A percentile compares a stretch with the other conserved stretches of the same genome.
Conservation (phyloP, 2,113 vertebrate genomes). For the Oryzias curvinotus region DNA sequence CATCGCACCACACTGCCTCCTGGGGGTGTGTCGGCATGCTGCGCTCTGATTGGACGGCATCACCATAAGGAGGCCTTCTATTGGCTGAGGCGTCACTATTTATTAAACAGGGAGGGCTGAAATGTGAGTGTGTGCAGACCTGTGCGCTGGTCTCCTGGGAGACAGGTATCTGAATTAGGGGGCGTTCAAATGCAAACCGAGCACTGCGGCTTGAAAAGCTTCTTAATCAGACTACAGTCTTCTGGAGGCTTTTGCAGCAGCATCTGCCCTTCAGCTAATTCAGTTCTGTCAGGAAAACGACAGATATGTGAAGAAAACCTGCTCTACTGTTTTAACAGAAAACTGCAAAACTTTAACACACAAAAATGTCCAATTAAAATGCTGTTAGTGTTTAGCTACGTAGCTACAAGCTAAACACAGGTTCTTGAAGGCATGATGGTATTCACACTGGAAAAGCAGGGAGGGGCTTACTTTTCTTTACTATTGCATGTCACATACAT, state of each 20-base stretch:
- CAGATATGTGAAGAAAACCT: too few species aligned
- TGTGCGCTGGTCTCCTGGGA: slow-evolving; percentile 62
- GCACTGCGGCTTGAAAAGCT: slow-evolving; percentile 53
- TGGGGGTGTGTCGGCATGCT: slow-evolving; percentile 64
- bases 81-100: slow-evolving; percentile 43
- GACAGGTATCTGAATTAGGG: slow-evolving; percentile 65
- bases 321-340: not conserved
- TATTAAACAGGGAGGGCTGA: slow-evolving; percentile 14
- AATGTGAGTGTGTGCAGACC: slow-evolving; percentile 6
- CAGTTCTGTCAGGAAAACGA: slow-evolving; percentile 9
- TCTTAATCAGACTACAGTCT: slow-evolving; percentile 48
- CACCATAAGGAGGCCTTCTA: slow-evolving; percentile 12
- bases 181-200: slow-evolving; percentile 55
- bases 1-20: slow-evolving; percentile 35
- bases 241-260: slow-evolving; percentile 29
- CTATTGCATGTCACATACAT: too few species aligned
- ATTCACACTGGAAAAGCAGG: too few species aligned
- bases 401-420: too few species aligned
- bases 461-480: too few species aligned
- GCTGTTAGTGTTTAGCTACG: too few species aligned
- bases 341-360: not conserved
- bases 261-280: slow-evolving; percentile 44
- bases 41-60: slow-evolving; percentile 46
- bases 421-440: too few species aligned
- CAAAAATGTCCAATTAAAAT: not conserved